These are phyloP conservation scores for Griposia aprilina DNA, from an alignment of 2,888 invertebrate species.

Conservation along the genomic window DNA sequence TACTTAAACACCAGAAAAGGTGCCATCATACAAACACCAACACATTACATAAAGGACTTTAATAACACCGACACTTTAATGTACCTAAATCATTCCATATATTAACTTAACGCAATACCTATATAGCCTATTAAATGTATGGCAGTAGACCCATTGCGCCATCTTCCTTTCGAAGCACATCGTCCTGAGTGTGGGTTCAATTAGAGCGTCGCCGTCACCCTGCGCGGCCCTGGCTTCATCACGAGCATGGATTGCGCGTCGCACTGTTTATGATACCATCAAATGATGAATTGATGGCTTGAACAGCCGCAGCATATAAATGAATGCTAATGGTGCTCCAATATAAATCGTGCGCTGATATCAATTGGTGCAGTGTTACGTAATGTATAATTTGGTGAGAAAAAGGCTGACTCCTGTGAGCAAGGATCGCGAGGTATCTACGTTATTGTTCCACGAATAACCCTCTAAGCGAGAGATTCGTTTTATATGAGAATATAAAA, in stretches of 20 bases:
- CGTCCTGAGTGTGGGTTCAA: conserved; percentile 34
- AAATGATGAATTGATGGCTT: conserved; percentile 42
- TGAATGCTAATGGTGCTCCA: conserved; percentile 39
- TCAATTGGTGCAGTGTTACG: conserved; percentile 31
- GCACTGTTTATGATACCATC: conserved; percentile 45
- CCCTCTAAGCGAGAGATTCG: background rate
- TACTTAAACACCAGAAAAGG: background rate
- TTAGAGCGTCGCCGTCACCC: conserved; percentile 43
- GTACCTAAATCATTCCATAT: conserved; percentile 11
- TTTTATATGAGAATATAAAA: background rate
- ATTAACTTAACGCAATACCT: conserved; percentile 6
- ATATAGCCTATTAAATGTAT: background rate
- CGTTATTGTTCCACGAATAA: background rate
- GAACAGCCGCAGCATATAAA: conserved; percentile 43
- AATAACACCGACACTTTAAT: conserved; percentile 15
- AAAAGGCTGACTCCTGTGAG: background rate
- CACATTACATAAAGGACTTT: conserved; percentile 3
- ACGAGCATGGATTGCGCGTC: conserved; percentile 53
- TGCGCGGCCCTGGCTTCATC: conserved; percentile 48
- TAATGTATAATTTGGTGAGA: conserved; percentile 19
- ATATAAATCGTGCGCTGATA: conserved; percentile 48
- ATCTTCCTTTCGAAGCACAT: conserved; percentile 38
- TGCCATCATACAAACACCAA: conserved; percentile 4
- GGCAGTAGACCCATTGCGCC: conserved; percentile 15
- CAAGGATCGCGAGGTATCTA: background rate